These are phyloP conservation scores for Archips crataeganus DNA, from an alignment of 2,888 invertebrate species.

Conservation along the genomic window DNA sequence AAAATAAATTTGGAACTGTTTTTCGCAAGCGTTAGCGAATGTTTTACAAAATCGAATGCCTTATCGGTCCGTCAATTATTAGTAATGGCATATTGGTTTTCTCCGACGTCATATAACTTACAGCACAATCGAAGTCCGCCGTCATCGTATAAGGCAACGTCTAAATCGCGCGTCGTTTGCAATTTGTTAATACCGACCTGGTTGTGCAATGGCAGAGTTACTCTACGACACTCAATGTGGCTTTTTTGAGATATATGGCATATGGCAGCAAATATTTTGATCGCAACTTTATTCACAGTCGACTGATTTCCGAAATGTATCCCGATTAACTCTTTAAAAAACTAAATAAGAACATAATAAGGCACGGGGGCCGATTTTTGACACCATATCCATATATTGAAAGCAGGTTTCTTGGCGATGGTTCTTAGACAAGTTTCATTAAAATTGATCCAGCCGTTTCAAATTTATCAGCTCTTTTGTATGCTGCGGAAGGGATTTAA, in stretches of 20 bases:
- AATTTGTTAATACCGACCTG: conserved; percentile 39
- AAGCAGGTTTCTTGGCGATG: no score
- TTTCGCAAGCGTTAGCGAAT: conserved; percentile 28
- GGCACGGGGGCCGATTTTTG: no score
- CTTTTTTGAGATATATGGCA: not conserved
- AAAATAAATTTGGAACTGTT: not conserved
- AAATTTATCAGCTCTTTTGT: no score
- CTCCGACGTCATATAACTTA: conserved; percentile 41
- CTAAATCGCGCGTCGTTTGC: conserved; percentile 37
- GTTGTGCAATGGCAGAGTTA: conserved; percentile 30
- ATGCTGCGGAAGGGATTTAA: no score
- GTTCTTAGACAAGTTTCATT: no score
- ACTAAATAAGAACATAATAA: no score
- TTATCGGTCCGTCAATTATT: conserved; percentile 45
- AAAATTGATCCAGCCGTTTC: no score
- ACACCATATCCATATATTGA: no score
- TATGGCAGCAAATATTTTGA: not conserved
- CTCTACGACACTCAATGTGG: conserved; percentile 5
- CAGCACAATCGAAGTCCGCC: conserved; percentile 33
- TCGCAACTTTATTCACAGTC: no score
- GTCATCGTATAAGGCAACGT: conserved; percentile 34
- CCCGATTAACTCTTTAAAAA: no score
- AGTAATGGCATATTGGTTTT: conserved; percentile 48
- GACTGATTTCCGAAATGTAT: not conserved
- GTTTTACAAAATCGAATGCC: conserved; percentile 43